Evolutionary conservation across 2,797 vertebrate genomes (phyloP), one percentile per base, ranked within the genome.

Genomic region (Poeciliopsis presidionis): DNA sequence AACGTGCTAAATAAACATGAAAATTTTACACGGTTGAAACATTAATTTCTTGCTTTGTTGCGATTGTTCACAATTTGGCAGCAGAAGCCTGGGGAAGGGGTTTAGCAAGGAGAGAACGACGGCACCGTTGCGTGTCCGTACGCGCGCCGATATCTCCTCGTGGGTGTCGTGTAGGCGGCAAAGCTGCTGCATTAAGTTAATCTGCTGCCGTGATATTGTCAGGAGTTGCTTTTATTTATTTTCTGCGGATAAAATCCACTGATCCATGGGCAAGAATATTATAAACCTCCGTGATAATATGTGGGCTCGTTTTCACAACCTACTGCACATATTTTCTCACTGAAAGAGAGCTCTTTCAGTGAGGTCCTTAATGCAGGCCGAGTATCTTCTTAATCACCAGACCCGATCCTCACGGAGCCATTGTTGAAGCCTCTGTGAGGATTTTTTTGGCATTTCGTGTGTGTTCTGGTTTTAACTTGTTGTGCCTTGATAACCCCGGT

Each of bases 211-310:
- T 76, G 75, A 81, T 76, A 78, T 45, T 72, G 80, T 82, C 72
- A 18, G 80, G 82, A 75, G 75, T 53, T 82, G 61, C 63, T 76
- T 76, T 88, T 82, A 86, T 83, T 84, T 81, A 81, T 84, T 85
- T 88, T 84, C 72, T 55, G 22, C 51, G 53, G 74, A 79, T 63
- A 76, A 76, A 84, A 88, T 88, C 69, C 39, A 88, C 81, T 86
- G 72, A 86, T 78, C 77, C 71, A 57, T 70, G 65, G 4, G n/a
- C 11, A 47, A 75, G 73, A 43, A 45, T 43, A 77, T 73, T 45
- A 72, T 74, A 80, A 70, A 76, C 13, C 28, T 46, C 25, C 67
- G 16, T 8, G 22, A 70, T 46, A 45, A 69, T 77, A 20, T 79
- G 74, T 59, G 49, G 83, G 74, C 77, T 89, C 76, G 76, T 77